Conservation (phyloP, 2,113 vertebrate species). For the Festucalex cinctus region DNA sequence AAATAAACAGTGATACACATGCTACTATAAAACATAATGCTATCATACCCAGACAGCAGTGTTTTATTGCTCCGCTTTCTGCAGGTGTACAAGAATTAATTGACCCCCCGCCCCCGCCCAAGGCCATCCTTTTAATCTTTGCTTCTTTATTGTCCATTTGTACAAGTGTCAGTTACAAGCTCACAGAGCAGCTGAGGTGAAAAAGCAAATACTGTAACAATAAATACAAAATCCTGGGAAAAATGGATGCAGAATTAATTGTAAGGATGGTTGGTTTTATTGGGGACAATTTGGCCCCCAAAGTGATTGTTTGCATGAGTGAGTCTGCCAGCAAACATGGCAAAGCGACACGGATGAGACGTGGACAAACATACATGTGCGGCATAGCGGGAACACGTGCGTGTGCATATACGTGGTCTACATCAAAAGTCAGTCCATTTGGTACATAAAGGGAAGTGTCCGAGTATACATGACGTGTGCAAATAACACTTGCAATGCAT, state of each 20-base stretch:
- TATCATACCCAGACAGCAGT: constrained; percentile 89
- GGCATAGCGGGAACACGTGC: neutral
- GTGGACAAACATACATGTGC: constrained; percentile 37
- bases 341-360: constrained; percentile 21
- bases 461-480: constrained; percentile 53
- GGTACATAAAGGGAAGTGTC: constrained; percentile 60
- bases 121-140: constrained; percentile 24
- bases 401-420: constrained; percentile 27
- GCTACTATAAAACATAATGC: constrained; percentile 81
- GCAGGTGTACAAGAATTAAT: constrained; percentile 81
- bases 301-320: constrained; percentile 26
- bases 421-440: constrained; percentile 42
- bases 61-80: constrained; percentile 92
- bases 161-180: constrained; percentile 88
- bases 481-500: constrained; percentile 32
- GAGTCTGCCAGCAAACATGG: constrained; percentile 25
- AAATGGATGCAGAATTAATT: constrained; percentile 33
- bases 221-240: constrained; percentile 86
- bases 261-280: neutral
- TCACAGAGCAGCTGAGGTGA: constrained; percentile 86
- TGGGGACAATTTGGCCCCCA: constrained; percentile 13
- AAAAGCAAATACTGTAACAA: constrained; percentile 84
- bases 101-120: neutral
- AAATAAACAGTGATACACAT: constrained; percentile 10
- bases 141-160: constrained; percentile 70